Conservation (phyloP, 2,113 vertebrate species). For the Physeter macrocephalus region DNA sequence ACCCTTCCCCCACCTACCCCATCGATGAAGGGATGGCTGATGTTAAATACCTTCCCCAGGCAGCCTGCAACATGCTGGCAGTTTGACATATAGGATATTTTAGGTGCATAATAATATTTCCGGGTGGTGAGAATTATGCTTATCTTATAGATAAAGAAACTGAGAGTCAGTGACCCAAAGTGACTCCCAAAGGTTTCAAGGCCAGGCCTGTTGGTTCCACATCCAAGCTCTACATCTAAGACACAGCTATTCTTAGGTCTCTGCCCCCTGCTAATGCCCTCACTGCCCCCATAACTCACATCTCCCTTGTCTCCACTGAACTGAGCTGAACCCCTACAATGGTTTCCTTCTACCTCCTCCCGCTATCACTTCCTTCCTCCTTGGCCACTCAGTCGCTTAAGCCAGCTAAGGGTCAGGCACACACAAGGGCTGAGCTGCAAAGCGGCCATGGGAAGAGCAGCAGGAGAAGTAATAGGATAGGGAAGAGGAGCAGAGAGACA, state of each 20-base stretch:
- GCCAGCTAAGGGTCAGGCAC: not conserved
- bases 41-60: no score
- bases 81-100: rapidly evolving
- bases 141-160: not conserved
- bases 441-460: rapidly evolving
- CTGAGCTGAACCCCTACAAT: rapidly evolving
- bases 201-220: not conserved
- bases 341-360: not conserved
- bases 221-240: not conserved
- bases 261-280: no score
- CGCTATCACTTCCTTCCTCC: rapidly evolving
- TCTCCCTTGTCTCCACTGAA: not conserved
- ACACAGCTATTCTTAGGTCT: not conserved
- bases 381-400: no score
- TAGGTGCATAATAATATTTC: rapidly evolving
- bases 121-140: not conserved
- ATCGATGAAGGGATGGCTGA: not conserved
- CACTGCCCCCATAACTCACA: not conserved
- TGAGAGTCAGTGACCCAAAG: not conserved
- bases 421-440: not conserved
- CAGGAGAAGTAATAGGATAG: rapidly evolving
- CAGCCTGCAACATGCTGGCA: no score
- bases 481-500: not conserved
- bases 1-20: rapidly evolving
- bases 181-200: not conserved